A percentile compares a stretch with the other conserved stretches of the same genome.
These are phyloP conservation scores for Hirundo rustica DNA, from an alignment of 2,797 vertebrate species.

Conservation along the genomic window DNA sequence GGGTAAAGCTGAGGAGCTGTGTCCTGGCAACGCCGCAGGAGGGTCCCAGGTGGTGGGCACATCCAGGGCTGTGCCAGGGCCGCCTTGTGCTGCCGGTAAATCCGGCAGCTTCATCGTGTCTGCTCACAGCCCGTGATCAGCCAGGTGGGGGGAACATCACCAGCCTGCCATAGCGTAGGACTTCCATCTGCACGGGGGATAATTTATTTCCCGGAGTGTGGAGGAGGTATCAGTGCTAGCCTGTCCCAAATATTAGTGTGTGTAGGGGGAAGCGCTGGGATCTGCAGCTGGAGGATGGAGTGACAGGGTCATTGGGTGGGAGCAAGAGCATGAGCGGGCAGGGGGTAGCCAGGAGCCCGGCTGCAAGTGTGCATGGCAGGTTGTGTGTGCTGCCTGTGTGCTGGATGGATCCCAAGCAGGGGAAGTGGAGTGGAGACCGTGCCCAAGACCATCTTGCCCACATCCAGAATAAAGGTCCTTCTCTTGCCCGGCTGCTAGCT, in stretches of 20 bases:
- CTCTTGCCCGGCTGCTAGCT: background rate
- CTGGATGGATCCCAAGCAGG: background rate
- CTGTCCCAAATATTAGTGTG: background rate
- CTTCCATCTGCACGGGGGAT: background rate
- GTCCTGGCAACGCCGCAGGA: background rate
- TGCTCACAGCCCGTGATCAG: background rate
- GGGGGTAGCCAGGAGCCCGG: accelerated
- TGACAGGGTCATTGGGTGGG: background rate
- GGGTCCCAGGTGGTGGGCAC: background rate
- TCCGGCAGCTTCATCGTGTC: accelerated
- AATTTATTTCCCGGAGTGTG: background rate
- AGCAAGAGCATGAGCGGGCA: background rate
- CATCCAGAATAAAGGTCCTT: background rate
- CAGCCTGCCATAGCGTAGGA: background rate
- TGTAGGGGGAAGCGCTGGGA: background rate
- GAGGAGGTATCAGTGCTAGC: background rate
- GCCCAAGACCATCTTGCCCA: background rate
- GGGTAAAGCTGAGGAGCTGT: background rate
- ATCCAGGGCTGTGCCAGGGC: background rate
- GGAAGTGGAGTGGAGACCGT: too few relatives aligned
- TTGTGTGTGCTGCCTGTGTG: background rate
- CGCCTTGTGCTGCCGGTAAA: background rate
- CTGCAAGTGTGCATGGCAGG: background rate
- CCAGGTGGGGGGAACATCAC: background rate
- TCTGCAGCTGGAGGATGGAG: background rate